Base-by-base conservation (phyloP, 2,797 vertebrate species). In the Pteronotus mesoamericanus region DNA sequence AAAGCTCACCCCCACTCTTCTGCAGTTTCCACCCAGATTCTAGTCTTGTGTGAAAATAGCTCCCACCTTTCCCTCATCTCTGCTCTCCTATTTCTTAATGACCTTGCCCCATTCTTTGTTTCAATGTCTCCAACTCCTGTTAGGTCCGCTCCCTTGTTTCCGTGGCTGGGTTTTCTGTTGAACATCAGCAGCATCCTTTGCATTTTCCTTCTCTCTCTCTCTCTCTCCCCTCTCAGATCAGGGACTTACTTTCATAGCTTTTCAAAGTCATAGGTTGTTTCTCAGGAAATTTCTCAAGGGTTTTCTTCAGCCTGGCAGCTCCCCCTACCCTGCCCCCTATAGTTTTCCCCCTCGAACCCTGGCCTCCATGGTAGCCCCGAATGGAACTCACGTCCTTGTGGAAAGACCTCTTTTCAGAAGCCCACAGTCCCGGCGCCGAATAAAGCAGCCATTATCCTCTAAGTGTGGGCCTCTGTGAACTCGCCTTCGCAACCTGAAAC, bases 371-470 rank as follows among this genome's bases (percentile, higher is more conserved):
- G 2, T 57, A 79, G 88, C 66, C 68, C 55, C 51, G 24, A 79
- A 89, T 83, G 59, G 86, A 94, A 80, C 78, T 21, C 32, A 42
- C 0, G 0, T 39, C 86, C 78, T 94, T 86, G n/a, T 93, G 91
- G 97, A 95, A 97, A 95, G 91, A 39, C 34, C 82, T 89, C 94
- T 89, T 98, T 95, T 94, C 89, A 94, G 71, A 94, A 89, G 48
- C 66, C 66, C 55, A 7, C 44, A 80, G 91, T 92, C 88, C 86
- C 64, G 72, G 79, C 0, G 2, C n/a, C 9, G 69, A 88, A 97
- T 86, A 91, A 97, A 97, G 92, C 75, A 37, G 24, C 79, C 83
- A 93, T 97, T 97, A 86, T 95, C 88, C 94, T 91, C 64, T 48
- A 11, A 86, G 74, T 83, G 1, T 9, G 69, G 80, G 39, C 48